A percentile compares a stretch with the other conserved stretches of the same genome.
Conservation (phyloP, 37 sponge, comb jelly and placozoan genomes). For the Hormiphora californensis region DNA sequence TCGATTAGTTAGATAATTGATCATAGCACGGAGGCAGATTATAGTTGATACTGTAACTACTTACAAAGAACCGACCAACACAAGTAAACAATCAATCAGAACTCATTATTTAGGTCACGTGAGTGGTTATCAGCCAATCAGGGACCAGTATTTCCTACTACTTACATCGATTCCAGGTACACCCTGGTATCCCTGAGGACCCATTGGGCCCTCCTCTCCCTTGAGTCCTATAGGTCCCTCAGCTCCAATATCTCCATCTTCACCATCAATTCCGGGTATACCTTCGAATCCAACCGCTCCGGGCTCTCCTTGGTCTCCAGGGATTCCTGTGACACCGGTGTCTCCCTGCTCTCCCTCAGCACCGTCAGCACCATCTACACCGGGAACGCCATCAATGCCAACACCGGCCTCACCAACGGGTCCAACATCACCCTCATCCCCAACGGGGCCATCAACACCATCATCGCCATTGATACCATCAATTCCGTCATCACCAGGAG, state of each 20-base stretch:
- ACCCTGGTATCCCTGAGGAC: too few relatives aligned
- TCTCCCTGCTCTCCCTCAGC: conserved; percentile 23
- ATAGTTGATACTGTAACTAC: too few relatives aligned
- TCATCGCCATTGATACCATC: background rate
- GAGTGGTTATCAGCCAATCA: too few relatives aligned
- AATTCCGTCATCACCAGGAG: background rate
- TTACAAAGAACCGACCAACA: too few relatives aligned
- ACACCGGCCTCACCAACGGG: background rate
- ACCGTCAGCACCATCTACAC: background rate
- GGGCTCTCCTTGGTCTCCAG: conserved; percentile 10
- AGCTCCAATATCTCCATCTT: background rate
- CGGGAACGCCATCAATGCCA: background rate
- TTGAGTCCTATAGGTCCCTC: background rate
- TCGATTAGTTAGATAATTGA: too few relatives aligned
- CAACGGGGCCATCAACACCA: background rate
- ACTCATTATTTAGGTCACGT: too few relatives aligned
- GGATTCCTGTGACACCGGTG: background rate
- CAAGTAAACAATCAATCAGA: too few relatives aligned
- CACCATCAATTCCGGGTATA: background rate
- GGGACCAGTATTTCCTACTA: too few relatives aligned
- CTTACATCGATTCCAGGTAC: too few relatives aligned
- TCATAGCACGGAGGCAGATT: too few relatives aligned
- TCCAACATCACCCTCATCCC: background rate
- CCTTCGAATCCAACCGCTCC: background rate
- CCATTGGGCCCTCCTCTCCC: too few relatives aligned